Evolutionary conservation across 1,140 invertebrate species (phyloP), one percentile per base, ranked within the genome.

Genomic region (Probaryconus sp.): DNA sequence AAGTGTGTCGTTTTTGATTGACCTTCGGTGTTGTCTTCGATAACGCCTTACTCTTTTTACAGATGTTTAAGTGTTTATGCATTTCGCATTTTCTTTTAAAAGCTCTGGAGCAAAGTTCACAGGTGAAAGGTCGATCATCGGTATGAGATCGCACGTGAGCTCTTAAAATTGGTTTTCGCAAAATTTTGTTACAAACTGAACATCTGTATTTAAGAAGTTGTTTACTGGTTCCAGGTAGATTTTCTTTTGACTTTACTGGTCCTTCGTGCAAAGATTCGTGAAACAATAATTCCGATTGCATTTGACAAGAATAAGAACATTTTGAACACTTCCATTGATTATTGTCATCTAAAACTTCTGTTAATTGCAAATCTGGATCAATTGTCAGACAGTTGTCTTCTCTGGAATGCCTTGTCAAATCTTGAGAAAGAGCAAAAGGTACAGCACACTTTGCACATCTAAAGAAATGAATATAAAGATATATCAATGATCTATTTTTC

Each of bases 91-190:
- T 89, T 10, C 91, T 87, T 0, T 90, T 91, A 80, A 96, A 97
- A 26, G 90, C 89, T 0, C 87, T 80, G 0, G 77, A 78, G 78
- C 93, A 95, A 0, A 86, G 83, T 0, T 78, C 55, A 63, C 93
- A 95, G 11, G 89, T 79, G 67, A 90, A 95, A 0, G 94, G 94
- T 67, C 93, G 92, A 79, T 97, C 96, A 11, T 93, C 91, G 0
- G 93, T 95, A 77, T 94, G 94, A 18, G 89, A 89, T 14, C 92
- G 88, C 30, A 95, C 85, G 80, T 96, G 94, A 18, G 90, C 89
- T 1, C 91, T 87, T 7, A 95, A 84, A 0, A 92, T 91, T 0
- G 89, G 82, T 78, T 94, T 94, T 7, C 86, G 89, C 67, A 95
- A 93, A 10, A 89, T 89, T 60, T 93, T 93, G 0, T 92, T 86